A percentile compares a stretch with the other conserved stretches of the same genome.
phyloP scores from a whole-genome alignment of 2,888 invertebrate species.

The Folsomia manolachei region DNA sequence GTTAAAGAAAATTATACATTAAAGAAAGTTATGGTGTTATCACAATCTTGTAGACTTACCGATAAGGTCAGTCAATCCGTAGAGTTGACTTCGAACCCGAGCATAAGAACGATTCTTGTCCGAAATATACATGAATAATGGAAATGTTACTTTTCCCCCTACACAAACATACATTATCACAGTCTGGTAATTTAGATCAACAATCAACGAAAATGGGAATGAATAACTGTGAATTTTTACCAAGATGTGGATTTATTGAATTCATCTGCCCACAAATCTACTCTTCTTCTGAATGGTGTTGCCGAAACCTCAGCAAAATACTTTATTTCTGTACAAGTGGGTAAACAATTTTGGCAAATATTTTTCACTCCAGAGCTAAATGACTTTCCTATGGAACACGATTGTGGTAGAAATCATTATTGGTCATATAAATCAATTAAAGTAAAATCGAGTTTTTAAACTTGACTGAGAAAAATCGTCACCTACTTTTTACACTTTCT shows the following conservation, averaged over 20 bases:
- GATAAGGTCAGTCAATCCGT: slow-evolving; percentile 11
- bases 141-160: slow-evolving; percentile 27
- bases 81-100: slow-evolving; percentile 12
- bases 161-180: too few species aligned
- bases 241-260: slow-evolving; percentile 11
- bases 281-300: slow-evolving; percentile 31
- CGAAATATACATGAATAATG: slow-evolving; percentile 19
- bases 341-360: slow-evolving; percentile 29
- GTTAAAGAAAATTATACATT: too few species aligned
- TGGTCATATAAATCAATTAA: too few species aligned
- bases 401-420: too few species aligned
- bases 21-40: too few species aligned
- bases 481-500: slow-evolving; percentile 5
- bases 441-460: neutral
- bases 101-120: slow-evolving; percentile 19
- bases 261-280: slow-evolving; percentile 38
- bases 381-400: slow-evolving; percentile 14
- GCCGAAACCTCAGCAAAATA: slow-evolving; percentile 25
- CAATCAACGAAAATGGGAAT: too few species aligned
- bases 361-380: slow-evolving; percentile 27
- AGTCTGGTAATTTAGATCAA: too few species aligned
- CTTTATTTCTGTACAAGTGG: slow-evolving; percentile 33
- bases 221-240: neutral
- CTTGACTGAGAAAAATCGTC: neutral
- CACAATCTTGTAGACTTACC: too few species aligned